Evolutionary conservation across 2,888 invertebrate genomes (phyloP), one percentile per base, ranked within the genome.

Genomic region (Ethmia dodecea): DNA sequence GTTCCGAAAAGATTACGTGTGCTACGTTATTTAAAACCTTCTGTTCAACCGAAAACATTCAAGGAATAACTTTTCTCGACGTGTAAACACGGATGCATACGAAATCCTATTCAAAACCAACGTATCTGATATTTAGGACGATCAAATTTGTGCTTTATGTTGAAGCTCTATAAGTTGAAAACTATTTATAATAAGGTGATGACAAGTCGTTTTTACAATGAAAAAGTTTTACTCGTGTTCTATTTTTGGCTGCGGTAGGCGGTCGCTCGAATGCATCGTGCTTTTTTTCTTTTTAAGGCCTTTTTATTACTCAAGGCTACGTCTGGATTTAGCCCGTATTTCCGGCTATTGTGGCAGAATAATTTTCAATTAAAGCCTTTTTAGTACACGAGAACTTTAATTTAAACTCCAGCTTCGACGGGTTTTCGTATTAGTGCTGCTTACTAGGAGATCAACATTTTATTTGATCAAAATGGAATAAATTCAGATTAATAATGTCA

Each of bases 221-320:
- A 28, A 14, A 31, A 22, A n/a, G 25, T 9, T 30, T 5, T 34
- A 33, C 11, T 67, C 55, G 53, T 71, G 47, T 56, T 81, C 71
- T 84, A 84, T 84, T 84, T 84, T 77, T 81, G 79, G 70, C 80
- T 83, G 83, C 79, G 84, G 84, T 84, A 84, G 84, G 84, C 84
- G 84, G 84, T 73, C 71, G 78, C 69, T 76, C 69, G 64, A 68
- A 69, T 77, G 75, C 66, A 68, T 58, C 63, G 60, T 54, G 58
- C 47, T 65, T 77, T 79, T 79, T 27, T 74, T 72, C 60, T 64
- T 71, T 70, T 66, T 60, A 55, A 60, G 62, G 52, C 52, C 60
- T 73, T 78, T 79, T 77, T 70, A 74, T 73, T 61, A 61, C 67
- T 60, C 50, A 66, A 60, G 66, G 69, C 68, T 56, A 61, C 57